Conservation (phyloP, 2,888 invertebrate genomes). For the Trachelus iudaicus region DNA sequence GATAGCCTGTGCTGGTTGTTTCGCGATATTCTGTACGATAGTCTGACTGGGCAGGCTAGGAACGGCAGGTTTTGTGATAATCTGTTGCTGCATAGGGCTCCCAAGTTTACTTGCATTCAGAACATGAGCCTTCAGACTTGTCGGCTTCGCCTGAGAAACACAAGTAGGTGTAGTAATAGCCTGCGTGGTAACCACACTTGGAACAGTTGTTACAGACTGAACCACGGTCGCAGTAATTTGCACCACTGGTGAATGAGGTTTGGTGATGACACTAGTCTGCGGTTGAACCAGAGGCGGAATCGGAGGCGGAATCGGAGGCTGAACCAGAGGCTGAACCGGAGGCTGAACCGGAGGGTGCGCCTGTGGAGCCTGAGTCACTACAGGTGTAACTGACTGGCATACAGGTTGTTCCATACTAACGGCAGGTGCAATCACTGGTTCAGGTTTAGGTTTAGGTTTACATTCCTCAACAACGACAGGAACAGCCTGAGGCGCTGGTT, state of each 20-base stretch:
- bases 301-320: background rate
- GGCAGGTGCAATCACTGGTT: slow-evolving; percentile 20
- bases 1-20: slow-evolving; percentile 49
- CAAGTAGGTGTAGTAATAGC: slow-evolving; percentile 21
- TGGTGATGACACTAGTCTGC: slow-evolving; percentile 53
- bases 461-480: slow-evolving; percentile 68
- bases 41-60: slow-evolving; percentile 45
- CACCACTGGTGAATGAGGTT: slow-evolving; percentile 48
- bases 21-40: slow-evolving; percentile 54
- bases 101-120: slow-evolving; percentile 65
- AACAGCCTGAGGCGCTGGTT: slow-evolving; percentile 65
- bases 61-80: slow-evolving; percentile 48
- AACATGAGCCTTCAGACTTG: slow-evolving; percentile 74
- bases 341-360: slow-evolving; percentile 6
- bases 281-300: slow-evolving; percentile 10
- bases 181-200: slow-evolving; percentile 7
- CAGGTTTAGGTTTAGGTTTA: slow-evolving; percentile 58
- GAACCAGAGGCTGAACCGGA: background rate
- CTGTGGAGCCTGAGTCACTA: background rate
- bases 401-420: slow-evolving; percentile 11
- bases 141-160: slow-evolving; percentile 60
- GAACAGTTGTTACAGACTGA: slow-evolving; percentile 1
- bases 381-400: slow-evolving; percentile 7
- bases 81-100: slow-evolving; percentile 42
- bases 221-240: slow-evolving; percentile 33